Evolutionary conservation across 2,113 vertebrate genomes (phyloP), one percentile per base, ranked within the genome.

Genomic region (Echinops telfairi): DNA sequence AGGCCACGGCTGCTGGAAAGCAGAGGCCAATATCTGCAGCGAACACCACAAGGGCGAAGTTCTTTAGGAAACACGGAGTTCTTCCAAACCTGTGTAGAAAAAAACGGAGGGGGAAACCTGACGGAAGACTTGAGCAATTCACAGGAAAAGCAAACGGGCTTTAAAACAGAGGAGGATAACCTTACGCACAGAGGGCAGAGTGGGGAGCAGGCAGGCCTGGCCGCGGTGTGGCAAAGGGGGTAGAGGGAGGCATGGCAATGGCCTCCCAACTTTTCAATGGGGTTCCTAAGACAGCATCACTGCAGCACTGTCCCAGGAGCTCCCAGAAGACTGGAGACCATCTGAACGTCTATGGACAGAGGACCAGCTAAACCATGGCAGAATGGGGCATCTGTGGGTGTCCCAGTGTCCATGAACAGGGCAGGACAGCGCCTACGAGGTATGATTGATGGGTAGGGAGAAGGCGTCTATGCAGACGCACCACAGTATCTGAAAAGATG

Each of bases 121-220:
- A 82, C 1, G 62, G 20, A 89, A 58, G 70, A 81, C 16, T 33
- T 11, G 83, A 85, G 47, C 20, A 78, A 75, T 80, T 87, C 23
- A 80, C 17, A 58, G 57, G 89, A 91, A 76, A 86, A 75, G 31
- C 47, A 10, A 53, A 9, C 47, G 47, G 47, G 10, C 47, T 53
- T 53, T 53, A 53, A 85, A 79, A 94, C 43, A 76, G 1, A 82
- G 47, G 40, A 86, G 75, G 19, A 78, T 57, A 89, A 91, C 47
- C 2, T 38, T 38, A 80, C 33, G 27, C 60, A 81, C 87, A 25
- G 47, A 89, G 57, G 7, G 58, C 47, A 53, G 47, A 53, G 47
- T 2, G 47, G 12, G 10, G 43, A 47, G 43, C 43, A 47, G 43
- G 47, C 10, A 53, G 47, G 47, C 47, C 5, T 14, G 47, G 80